phyloP scores from a whole-genome alignment of 2,113 vertebrate species.

The Smithornis capensis region DNA sequence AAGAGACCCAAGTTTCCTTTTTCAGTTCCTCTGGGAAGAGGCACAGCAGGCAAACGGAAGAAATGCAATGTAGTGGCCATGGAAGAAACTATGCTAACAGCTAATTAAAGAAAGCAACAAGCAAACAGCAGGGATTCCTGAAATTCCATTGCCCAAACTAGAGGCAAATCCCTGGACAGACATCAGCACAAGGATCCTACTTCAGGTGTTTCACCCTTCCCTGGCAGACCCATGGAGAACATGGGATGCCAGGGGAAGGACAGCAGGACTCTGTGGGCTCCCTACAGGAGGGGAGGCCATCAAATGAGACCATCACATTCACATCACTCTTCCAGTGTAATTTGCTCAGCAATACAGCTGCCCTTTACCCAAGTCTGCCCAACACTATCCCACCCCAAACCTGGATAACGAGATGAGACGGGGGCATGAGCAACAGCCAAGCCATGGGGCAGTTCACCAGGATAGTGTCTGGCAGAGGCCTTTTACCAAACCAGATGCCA shows the following conservation, averaged over 20 bases:
- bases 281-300: background rate
- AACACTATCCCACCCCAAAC: background rate
- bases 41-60: conserved; percentile 49
- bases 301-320: accelerated
- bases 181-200: background rate
- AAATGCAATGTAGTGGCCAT: background rate
- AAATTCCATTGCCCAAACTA: background rate
- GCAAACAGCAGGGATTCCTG: background rate
- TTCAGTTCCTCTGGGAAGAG: conserved; percentile 53
- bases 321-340: background rate
- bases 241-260: background rate
- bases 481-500: background rate
- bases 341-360: background rate
- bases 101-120: background rate
- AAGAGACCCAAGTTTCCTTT: background rate
- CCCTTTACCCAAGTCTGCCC: background rate
- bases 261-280: background rate
- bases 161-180: background rate
- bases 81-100: background rate
- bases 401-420: background rate
- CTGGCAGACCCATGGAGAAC: background rate
- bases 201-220: background rate
- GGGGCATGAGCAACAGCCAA: background rate
- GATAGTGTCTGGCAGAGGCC: background rate
- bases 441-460: background rate